Conservation (phyloP, 2,888 invertebrate species). For the Craniophora ligustri region DNA sequence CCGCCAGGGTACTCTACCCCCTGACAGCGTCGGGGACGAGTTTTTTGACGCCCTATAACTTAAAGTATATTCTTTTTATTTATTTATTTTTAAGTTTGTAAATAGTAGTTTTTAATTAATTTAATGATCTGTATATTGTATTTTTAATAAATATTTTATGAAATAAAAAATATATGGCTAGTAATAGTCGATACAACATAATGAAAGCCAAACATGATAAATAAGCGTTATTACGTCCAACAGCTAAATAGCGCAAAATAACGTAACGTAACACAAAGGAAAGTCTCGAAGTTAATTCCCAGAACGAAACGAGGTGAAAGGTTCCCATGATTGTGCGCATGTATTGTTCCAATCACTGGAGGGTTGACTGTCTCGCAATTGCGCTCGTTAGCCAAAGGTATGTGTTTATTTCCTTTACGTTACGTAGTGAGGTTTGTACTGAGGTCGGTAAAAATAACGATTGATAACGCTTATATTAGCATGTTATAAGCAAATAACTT, state of each 20-base stretch:
- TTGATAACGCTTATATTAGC: not conserved
- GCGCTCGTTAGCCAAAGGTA: slow-evolving; percentile 14
- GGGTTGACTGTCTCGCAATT: slow-evolving; percentile 38
- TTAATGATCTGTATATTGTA: no score
- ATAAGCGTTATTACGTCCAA: slow-evolving; percentile 18
- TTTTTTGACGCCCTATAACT: no score
- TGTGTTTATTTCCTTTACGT: slow-evolving; percentile 21
- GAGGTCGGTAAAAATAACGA: no score
- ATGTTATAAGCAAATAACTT: no score
- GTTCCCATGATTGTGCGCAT: slow-evolving; percentile 72
- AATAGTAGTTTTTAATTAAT: no score
- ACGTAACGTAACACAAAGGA: slow-evolving; percentile 62
- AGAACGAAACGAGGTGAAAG: slow-evolving; percentile 72
- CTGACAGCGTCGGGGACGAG: no score
- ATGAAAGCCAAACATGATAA: not conserved
- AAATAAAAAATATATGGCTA: no score
- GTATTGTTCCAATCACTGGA: slow-evolving; percentile 54
- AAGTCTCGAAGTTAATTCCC: slow-evolving; percentile 69
- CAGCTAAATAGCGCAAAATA: slow-evolving; percentile 31
- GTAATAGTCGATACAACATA: no score
- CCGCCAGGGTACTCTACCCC: no score
- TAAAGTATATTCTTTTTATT: no score
- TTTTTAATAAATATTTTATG: no score
- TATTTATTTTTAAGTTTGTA: no score
- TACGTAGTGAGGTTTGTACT: not conserved